A percentile compares a stretch with the other conserved stretches of the same genome.
Conservation (phyloP, 2,113 vertebrate species). For the Pteruthius melanotis region DNA sequence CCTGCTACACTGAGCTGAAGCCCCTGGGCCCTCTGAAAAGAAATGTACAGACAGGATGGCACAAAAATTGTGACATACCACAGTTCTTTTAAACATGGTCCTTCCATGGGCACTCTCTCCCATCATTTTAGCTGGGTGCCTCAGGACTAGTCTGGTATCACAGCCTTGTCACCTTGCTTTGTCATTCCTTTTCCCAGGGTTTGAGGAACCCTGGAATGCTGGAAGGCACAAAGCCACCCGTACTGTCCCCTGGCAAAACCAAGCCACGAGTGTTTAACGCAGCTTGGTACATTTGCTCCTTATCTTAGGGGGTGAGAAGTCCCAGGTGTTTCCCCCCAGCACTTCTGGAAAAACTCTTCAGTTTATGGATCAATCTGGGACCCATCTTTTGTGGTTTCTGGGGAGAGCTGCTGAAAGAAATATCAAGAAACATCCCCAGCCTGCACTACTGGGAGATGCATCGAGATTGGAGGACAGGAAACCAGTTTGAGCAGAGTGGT, state of each 20-base stretch:
- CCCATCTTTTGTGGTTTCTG: not conserved
- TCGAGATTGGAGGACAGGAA: not conserved
- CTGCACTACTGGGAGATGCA: not conserved
- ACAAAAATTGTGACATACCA: not conserved
- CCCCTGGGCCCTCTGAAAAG: not conserved
- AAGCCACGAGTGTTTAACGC: not conserved
- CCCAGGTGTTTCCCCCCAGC: rapidly evolving
- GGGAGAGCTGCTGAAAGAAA: not conserved
- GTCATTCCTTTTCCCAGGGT: not conserved
- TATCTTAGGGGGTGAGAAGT: not conserved
- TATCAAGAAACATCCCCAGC: not conserved
- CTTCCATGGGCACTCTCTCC: not conserved
- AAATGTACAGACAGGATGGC: not conserved
- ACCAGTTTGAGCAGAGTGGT: not conserved
- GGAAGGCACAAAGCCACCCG: not conserved
- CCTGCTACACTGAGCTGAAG: not conserved
- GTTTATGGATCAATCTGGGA: not conserved
- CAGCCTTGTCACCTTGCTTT: not conserved
- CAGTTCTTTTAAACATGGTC: not conserved
- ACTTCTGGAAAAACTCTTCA: not conserved
- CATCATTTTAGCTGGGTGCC: not conserved
- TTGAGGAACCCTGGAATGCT: not conserved
- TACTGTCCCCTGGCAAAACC: not conserved
- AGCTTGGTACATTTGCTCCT: not conserved
- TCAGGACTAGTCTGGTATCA: not conserved